phyloP scores from a whole-genome alignment of 2,113 vertebrate genomes.

The Muscicapa adusta region DNA sequence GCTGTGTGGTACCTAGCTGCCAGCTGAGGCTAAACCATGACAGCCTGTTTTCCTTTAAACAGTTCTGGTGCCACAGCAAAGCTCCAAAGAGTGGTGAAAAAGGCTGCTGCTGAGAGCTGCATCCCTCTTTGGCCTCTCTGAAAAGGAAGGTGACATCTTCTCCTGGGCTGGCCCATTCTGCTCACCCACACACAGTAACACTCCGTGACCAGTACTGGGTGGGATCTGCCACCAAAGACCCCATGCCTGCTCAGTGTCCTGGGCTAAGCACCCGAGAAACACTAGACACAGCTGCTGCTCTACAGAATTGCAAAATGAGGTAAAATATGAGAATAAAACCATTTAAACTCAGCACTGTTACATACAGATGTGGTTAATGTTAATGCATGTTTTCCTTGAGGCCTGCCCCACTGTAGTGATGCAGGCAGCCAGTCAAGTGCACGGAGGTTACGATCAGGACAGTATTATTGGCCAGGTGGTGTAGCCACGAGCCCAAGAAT shows the following conservation, averaged over 20 bases:
- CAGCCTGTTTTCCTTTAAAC: not conserved
- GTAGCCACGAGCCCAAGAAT: not conserved
- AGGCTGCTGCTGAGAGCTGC: not conserved
- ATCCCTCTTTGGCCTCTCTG: not conserved
- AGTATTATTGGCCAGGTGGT: not conserved
- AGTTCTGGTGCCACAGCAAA: not conserved
- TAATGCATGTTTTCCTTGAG: not conserved
- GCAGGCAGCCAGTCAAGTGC: accelerated
- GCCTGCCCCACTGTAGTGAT: not conserved
- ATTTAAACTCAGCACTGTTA: not conserved
- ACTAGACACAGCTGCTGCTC: not conserved
- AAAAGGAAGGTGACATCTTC: not conserved
- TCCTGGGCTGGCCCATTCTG: not conserved
- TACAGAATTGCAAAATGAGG: not conserved
- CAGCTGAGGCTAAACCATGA: not conserved
- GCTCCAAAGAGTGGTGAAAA: not conserved
- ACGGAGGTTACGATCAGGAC: not conserved
- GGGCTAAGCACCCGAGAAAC: not conserved
- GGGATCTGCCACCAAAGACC: not conserved
- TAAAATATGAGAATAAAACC: not conserved
- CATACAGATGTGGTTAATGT: not conserved
- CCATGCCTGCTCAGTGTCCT: accelerated
- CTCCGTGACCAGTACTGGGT: not conserved
- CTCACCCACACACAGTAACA: not conserved
- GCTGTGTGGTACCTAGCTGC: not conserved